Conservation (phyloP, 2,888 invertebrate genomes). For the Zaprionus obscuricornis region DNA sequence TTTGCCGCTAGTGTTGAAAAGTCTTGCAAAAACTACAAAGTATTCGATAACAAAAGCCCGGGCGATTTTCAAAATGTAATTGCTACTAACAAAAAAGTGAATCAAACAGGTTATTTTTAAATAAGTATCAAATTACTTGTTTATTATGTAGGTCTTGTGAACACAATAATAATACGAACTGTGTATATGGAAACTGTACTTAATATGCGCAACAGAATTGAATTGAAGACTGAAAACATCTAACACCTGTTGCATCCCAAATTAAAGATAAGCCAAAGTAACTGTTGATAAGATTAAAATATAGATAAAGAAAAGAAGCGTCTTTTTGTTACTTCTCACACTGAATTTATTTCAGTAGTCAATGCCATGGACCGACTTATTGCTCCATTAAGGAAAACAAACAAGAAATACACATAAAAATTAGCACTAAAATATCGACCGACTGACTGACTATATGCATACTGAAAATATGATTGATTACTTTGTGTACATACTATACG, state of each 20-base stretch:
- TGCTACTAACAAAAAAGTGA: no score
- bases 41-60: no score
- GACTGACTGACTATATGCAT: conserved; percentile 42
- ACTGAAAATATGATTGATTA: conserved; percentile 37
- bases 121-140: no score
- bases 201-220: no score
- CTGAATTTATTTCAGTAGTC: conserved; percentile 69
- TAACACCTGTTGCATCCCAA: conserved; percentile 18
- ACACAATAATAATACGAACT: no score
- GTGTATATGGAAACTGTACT: no score
- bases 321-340: conserved; percentile 35
- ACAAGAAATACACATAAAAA: conserved; percentile 54
- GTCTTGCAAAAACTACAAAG: no score
- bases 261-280: conserved; percentile 1
- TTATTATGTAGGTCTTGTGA: no score
- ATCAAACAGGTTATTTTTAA: no score
- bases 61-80: no score
- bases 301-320: background rate
- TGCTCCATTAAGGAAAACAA: conserved; percentile 46
- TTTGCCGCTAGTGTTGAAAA: no score
- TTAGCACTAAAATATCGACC: conserved; percentile 55
- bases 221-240: background rate
- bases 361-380: conserved; percentile 32
- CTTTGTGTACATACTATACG: background rate
- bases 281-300: conserved; percentile 6